Evolutionary conservation across 1,140 invertebrate species (phyloP), one percentile per base, ranked within the genome.

Genomic region (Lucilia sericata): DNA sequence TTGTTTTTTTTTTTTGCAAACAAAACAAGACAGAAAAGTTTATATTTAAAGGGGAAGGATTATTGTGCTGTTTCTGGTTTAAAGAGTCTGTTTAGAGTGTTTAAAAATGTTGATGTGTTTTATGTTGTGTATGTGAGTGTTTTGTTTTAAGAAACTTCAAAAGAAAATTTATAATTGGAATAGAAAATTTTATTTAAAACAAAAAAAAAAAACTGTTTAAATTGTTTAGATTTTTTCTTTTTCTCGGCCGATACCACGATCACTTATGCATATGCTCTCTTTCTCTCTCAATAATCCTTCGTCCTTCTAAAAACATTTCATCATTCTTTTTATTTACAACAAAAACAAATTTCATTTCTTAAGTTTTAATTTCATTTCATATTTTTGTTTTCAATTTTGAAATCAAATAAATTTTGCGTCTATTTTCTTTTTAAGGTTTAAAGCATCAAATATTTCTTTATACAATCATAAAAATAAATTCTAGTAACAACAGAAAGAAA

Each of bases 151-250:
- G 36, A 30, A 76, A 34, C 1, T 70, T 25, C 10, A 21, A 70
- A 70, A 70, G 17, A 70, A 21, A 19, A 10, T 42, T 42, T 42
- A 42, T 42, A 42, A 70, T 70, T 10, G 65, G 25, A 70, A 10
- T 70, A 70, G 65, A 21, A 70, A 42, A 60, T 60, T 42, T 84
- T 25, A 84, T 17, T 14, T 30, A 30, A 30, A 30, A 30, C 25
- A 65, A 47, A 84, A 30, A 70, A 75, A 87, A 87, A 42, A 42
- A 51, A 80, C 76, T 13, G 8, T 80, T 80, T 80, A 80, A 80
- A 88, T 91, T 91, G 90, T 88, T 90, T 88, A 91, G 90, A 91
- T 91, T 91, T 91, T 91, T 91, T 91, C 90, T 91, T 91, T 91
- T 89, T 88, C 86, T 87, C 87, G 90, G 90, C 87, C 89, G 89